A percentile compares a stretch with the other conserved stretches of the same genome.
These are phyloP conservation scores for Embidobia sp. DNA, from an alignment of 2,888 invertebrate genomes.

Conservation along the genomic window DNA sequence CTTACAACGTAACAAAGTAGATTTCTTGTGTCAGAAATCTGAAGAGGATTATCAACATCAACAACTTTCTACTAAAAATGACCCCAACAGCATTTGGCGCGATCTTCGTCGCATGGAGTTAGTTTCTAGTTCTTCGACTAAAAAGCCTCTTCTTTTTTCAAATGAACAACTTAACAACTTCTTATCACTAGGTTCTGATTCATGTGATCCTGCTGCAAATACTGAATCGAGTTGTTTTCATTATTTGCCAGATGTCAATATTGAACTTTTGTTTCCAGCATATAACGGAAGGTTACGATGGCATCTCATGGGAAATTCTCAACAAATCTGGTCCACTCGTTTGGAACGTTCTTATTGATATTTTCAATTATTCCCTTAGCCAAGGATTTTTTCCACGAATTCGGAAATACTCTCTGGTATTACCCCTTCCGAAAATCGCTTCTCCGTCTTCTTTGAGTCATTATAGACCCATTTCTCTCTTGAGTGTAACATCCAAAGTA, in stretches of 20 bases:
- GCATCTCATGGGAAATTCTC: neutral
- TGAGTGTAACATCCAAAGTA: neutral
- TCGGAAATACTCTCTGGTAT: neutral
- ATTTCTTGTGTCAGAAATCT: neutral
- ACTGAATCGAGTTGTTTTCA: too few relatives aligned
- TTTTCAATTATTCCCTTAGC: neutral
- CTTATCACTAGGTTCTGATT: too few relatives aligned
- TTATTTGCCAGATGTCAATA: too few relatives aligned
- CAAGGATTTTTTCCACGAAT: neutral
- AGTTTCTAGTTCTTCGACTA: neutral
- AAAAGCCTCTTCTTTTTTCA: neutral
- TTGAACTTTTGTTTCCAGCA: too few relatives aligned
- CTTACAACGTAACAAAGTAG: neutral
- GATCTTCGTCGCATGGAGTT: neutral
- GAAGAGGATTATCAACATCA: neutral
- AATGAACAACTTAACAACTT: neutral
- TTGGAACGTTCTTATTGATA: neutral
- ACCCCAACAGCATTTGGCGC: neutral
- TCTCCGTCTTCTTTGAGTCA: neutral
- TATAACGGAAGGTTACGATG: neutral
- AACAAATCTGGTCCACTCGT: neutral
- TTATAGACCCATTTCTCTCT: constrained; percentile 3
- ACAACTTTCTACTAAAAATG: neutral
- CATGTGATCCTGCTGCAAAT: too few relatives aligned
- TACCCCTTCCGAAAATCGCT: neutral